These are phyloP conservation scores for Zygothrica quintamaculata DNA, from an alignment of 2,888 invertebrate genomes.

Conservation along the genomic window DNA sequence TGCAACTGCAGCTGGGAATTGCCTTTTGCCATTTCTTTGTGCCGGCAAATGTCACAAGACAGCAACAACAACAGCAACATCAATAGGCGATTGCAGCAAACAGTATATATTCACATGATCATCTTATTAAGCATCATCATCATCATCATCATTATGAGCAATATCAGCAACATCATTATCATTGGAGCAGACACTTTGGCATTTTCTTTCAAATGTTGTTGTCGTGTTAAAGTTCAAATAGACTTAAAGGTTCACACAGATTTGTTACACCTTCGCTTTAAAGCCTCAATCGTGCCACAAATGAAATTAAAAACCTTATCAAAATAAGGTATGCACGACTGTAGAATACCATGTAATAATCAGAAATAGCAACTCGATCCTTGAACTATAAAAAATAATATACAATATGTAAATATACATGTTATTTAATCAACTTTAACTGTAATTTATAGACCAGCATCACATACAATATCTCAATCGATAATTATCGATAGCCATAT, in stretches of 20 bases:
- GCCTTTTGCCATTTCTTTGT: slow-evolving; percentile 74
- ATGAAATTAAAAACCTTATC: neutral
- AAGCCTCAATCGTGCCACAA: slow-evolving; percentile 17
- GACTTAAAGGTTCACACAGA: slow-evolving; percentile 29
- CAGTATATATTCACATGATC: neutral
- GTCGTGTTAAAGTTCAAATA: slow-evolving; percentile 76
- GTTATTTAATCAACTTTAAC: too few species aligned
- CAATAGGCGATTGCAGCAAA: slow-evolving; percentile 1
- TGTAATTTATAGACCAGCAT: too few species aligned
- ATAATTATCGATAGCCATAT: too few species aligned
- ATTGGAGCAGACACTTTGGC: slow-evolving; percentile 58
- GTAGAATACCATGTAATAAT: slow-evolving; percentile 18
- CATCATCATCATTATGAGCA: slow-evolving; percentile 27
- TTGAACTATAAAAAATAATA: too few species aligned
- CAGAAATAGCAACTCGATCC: too few species aligned
- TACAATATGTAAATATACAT: too few species aligned
- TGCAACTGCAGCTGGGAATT: slow-evolving; percentile 50
- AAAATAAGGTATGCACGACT: slow-evolving; percentile 1
- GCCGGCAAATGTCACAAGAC: slow-evolving; percentile 71
- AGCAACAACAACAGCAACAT: slow-evolving; percentile 33
- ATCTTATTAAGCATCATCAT: slow-evolving; percentile 13
- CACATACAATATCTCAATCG: too few species aligned
- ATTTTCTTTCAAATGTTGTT: slow-evolving; percentile 55
- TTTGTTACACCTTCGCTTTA: slow-evolving; percentile 41
- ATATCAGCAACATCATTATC: slow-evolving; percentile 20